These are phyloP conservation scores for Acanthurus leucopareius DNA, from an alignment of 2,797 vertebrate species.

Conservation along the genomic window DNA sequence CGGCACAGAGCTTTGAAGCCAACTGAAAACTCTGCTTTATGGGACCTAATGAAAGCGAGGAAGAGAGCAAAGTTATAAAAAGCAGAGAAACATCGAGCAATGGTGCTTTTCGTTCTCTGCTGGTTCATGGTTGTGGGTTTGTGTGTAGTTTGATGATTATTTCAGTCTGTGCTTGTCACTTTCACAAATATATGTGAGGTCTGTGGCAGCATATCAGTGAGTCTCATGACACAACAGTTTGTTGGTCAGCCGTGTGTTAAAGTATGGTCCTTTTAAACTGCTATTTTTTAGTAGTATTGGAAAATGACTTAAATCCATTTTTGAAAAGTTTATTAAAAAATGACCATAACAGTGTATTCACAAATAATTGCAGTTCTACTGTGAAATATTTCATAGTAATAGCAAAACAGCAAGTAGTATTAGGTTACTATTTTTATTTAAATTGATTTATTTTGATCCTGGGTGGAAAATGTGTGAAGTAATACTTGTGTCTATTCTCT, in stretches of 20 bases:
- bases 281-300: background rate
- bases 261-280: background rate
- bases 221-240: conserved; percentile 30
- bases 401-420: background rate
- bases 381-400: background rate
- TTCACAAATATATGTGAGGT: conserved; percentile 32
- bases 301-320: background rate
- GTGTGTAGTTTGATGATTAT: conserved; percentile 50
- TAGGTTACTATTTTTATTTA: background rate
- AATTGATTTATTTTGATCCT: background rate
- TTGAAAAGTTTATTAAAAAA: background rate
- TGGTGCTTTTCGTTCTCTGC: conserved; percentile 56
- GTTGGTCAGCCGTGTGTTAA: background rate
- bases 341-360: background rate
- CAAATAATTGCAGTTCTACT: background rate
- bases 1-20: conserved; percentile 88
- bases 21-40: conserved; percentile 85
- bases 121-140: conserved; percentile 46
- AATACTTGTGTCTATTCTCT: background rate
- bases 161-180: conserved; percentile 27
- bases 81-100: conserved; percentile 56
- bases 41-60: conserved; percentile 80
- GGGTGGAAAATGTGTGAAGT: background rate
- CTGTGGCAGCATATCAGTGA: conserved; percentile 4
- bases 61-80: conserved; percentile 73